Evolutionary conservation across 2,888 invertebrate genomes (phyloP).

Genomic region (Brachyptera risi): DNA sequence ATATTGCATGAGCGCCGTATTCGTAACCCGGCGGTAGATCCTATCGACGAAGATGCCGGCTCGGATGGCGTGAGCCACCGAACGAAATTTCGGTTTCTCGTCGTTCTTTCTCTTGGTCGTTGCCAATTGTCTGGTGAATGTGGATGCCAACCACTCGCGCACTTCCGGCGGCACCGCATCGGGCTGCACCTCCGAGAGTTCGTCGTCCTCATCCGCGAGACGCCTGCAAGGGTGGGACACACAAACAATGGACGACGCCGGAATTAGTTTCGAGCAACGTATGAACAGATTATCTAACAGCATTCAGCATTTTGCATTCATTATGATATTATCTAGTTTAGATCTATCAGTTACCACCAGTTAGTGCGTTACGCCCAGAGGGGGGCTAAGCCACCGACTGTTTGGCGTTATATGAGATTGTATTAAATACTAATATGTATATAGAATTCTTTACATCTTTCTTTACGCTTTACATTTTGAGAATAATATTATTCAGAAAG

Average conservation of each 20-base stretch:
- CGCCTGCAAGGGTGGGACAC: constrained; percentile 53
- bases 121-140: constrained; percentile 87
- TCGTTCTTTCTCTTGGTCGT: constrained; percentile 71
- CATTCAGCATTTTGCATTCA: too few species aligned
- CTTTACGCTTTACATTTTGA: too few species aligned
- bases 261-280: too few species aligned
- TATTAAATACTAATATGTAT: too few species aligned
- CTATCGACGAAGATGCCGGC: constrained; percentile 96
- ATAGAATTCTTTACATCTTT: too few species aligned
- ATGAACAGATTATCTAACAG: too few species aligned
- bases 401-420: too few species aligned
- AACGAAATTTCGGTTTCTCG: constrained; percentile 85
- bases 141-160: constrained; percentile 93
- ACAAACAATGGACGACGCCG: too few species aligned
- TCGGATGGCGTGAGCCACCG: constrained; percentile 93
- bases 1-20: constrained; percentile 77
- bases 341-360: background rate
- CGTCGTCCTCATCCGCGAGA: constrained; percentile 88
- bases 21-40: constrained; percentile 79
- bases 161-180: constrained; percentile 96
- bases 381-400: too few species aligned
- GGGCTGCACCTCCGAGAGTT: constrained; percentile 91
- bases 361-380: background rate
- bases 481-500: too few species aligned
- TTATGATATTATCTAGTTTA: background rate